Base-by-base conservation (phyloP, 2,888 invertebrate genomes). In the Acanthococcus lagerstroemiae region DNA sequence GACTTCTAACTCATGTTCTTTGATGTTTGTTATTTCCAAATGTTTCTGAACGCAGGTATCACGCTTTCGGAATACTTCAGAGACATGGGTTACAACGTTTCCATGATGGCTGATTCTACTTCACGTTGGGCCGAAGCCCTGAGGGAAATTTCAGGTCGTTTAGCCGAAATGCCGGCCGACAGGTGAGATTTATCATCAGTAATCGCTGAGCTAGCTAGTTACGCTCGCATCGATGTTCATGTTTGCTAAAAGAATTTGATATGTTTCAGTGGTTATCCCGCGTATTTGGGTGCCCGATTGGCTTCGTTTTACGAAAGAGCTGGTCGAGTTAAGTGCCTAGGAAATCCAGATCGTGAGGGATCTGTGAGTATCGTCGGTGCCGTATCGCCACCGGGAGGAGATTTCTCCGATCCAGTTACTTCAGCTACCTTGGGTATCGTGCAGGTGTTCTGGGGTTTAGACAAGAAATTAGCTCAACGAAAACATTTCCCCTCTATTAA, bases 41-140 rank as follows among this genome's bases (percentile, higher is more conserved):
- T n/a, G n/a, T n/a, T 55, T 55, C 19, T 15, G 4, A 45, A 4
- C 24, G 1, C 74, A 86, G 91, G 93, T 73, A 99, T 99, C 79
- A 99, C 99, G 0, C 82, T 99, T n/a, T 95, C 97, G 25, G 99
- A 99, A 79, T 99, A 99, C 80, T 99, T 96, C 89, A 85, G 90
- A 74, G 90, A 91, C 79, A 96, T 96, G 99, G 99, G 99, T 76
- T 95, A 96, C 85, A 93, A 99, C 78, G 99, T 99, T 54, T 95
- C 97, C 72, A 99, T 99, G 99, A 99, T 99, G 99, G 99, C 99
- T 70, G 99, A 99, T 81, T 99, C 97, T 26, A 99, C 99, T 21
- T 99, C 97, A 15, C 93, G 99, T 80, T 99, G 99, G 99, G 99
- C 99, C 69, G 99, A 99, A 79, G 99, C 99, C 72, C 84, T 99